A percentile compares a stretch with the other conserved stretches of the same genome.
Evolutionary conservation across 2,888 invertebrate species (phyloP).

Genomic region (Drosophila quinaria): DNA sequence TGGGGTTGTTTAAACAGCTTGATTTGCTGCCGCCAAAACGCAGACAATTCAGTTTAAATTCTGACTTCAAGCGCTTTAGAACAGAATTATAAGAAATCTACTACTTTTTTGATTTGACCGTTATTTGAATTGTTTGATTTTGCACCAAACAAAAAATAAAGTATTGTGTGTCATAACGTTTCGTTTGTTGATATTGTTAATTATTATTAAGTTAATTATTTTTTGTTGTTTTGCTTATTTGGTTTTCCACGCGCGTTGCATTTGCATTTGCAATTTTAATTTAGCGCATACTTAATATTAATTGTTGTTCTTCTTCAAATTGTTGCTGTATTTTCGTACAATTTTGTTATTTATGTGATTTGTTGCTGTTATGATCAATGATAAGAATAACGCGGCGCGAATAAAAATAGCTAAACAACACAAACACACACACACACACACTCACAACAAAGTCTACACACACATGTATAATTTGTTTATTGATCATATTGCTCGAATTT

Average conservation of each 20-base stretch:
- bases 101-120: slow-evolving; percentile 13
- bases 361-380: neutral
- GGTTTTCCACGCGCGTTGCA: slow-evolving; percentile 19
- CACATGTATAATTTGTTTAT: neutral
- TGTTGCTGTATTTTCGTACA: neutral
- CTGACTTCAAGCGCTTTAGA: slow-evolving; percentile 83
- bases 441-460: neutral
- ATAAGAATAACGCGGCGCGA: neutral
- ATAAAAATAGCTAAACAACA: neutral
- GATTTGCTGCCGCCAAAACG: slow-evolving; percentile 66
- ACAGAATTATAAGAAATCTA: slow-evolving; percentile 43
- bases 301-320: slow-evolving; percentile 6
- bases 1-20: slow-evolving; percentile 42
- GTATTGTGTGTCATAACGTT: slow-evolving; percentile 12
- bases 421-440: neutral
- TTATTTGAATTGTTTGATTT: slow-evolving; percentile 6
- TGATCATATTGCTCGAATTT: slow-evolving; percentile 13
- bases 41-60: slow-evolving; percentile 83
- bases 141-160: neutral
- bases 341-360: slow-evolving; percentile 15
- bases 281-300: slow-evolving; percentile 27
- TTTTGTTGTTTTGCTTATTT: slow-evolving; percentile 2
- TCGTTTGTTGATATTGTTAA: slow-evolving; percentile 19
- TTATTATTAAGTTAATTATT: slow-evolving; percentile 12
- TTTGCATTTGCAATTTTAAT: slow-evolving; percentile 61